These are phyloP conservation scores for Anguilla pacifica DNA, from an alignment of 2,797 vertebrate species.

Conservation along the genomic window DNA sequence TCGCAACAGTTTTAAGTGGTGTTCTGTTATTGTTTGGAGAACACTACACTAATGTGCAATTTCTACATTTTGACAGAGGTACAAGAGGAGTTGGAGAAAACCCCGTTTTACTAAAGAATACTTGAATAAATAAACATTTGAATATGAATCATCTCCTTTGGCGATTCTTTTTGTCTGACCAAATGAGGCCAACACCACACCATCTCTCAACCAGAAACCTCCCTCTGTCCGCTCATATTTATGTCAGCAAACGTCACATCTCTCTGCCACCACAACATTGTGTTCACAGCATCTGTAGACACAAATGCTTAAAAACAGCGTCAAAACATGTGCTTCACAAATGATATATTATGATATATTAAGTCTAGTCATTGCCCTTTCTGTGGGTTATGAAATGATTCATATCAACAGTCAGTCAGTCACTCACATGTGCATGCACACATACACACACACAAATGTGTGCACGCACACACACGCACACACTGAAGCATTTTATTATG, in stretches of 20 bases:
- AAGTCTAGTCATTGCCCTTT: too few relatives aligned
- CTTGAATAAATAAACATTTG: constrained; percentile 40
- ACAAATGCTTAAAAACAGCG: too few relatives aligned
- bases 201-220: not conserved
- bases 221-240: not conserved
- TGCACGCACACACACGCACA: too few relatives aligned
- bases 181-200: not conserved
- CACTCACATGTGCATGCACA: not conserved
- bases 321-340: too few relatives aligned
- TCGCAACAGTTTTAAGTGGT: not conserved
- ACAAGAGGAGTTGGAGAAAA: constrained; percentile 66
- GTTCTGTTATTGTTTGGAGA: not conserved
- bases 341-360: too few relatives aligned
- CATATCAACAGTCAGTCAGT: not conserved
- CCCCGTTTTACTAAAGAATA: constrained; percentile 62
- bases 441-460: too few relatives aligned
- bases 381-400: too few relatives aligned
- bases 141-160: not conserved
- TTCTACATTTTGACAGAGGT: constrained; percentile 64
- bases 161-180: constrained; percentile 1
- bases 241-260: not conserved
- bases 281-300: too few relatives aligned
- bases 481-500: too few relatives aligned
- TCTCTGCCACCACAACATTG: too few relatives aligned
- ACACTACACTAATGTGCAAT: not conserved